phyloP scores from a whole-genome alignment of 2,113 vertebrate species.

The Phyllopteryx taeniolatus region DNA sequence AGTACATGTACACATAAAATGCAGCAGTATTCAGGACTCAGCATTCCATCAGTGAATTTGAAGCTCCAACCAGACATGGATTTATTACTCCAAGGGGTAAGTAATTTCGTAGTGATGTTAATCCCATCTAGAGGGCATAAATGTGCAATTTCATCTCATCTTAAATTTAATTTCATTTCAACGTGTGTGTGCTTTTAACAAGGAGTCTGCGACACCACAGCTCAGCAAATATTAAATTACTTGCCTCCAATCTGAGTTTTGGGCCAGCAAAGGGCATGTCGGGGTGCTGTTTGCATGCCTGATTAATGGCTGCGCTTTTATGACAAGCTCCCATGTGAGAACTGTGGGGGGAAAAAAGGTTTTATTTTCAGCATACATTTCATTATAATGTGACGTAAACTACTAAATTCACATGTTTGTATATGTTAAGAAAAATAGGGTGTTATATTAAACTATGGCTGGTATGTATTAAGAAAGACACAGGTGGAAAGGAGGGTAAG shows the following conservation, averaged over 20 bases:
- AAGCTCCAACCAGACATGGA: background rate
- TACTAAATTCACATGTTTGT: background rate
- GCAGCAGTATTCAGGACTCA: constrained; percentile 7
- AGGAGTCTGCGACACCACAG: background rate
- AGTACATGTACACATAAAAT: background rate
- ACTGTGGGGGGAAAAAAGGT: background rate
- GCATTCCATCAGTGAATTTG: constrained; percentile 11
- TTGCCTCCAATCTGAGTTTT: background rate
- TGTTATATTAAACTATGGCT: background rate
- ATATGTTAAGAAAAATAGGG: background rate
- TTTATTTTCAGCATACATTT: background rate
- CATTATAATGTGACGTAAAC: background rate
- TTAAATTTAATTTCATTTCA: background rate
- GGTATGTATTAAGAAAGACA: background rate
- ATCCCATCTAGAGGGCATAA: constrained; percentile 14
- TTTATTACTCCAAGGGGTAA: constrained; percentile 11
- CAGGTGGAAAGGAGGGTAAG: background rate
- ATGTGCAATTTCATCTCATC: background rate
- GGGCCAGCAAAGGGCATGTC: background rate
- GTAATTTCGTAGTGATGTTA: constrained; percentile 8
- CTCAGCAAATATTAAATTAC: background rate
- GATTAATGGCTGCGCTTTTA: background rate
- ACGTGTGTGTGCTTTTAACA: background rate
- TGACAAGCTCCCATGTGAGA: background rate
- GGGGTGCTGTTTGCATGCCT: background rate